Conservation (phyloP, 2,888 invertebrate species). For the Leptothorax acervorum region DNA sequence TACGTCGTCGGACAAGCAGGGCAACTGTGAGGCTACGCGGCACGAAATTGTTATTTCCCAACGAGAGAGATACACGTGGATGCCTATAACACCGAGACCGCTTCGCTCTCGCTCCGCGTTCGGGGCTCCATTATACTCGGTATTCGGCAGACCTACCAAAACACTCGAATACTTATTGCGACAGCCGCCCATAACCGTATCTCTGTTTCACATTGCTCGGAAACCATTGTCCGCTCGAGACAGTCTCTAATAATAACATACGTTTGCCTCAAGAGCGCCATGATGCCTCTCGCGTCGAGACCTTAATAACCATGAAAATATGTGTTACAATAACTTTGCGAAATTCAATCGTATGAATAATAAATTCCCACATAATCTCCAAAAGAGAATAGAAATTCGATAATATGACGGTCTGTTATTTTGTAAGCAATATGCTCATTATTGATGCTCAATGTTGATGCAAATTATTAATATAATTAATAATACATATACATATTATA, state of each 20-base stretch:
- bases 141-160: conserved; percentile 78
- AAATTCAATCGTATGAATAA: conserved; percentile 13
- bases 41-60: conserved; percentile 67
- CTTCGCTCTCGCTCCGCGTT: conserved; percentile 66
- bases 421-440: background rate
- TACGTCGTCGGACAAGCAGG: background rate
- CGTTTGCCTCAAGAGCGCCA: conserved; percentile 54
- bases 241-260: conserved; percentile 63
- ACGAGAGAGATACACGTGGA: conserved; percentile 58
- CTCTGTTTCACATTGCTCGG: conserved; percentile 75
- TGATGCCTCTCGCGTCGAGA: conserved; percentile 51
- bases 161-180: conserved; percentile 78
- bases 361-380: background rate
- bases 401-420: background rate
- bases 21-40: background rate
- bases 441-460: background rate
- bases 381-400: background rate
- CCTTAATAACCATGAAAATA: conserved; percentile 40
- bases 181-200: conserved; percentile 78
- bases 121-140: conserved; percentile 65
- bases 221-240: conserved; percentile 55
- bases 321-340: conserved; percentile 43
- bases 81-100: conserved; percentile 61
- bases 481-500: background rate
- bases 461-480: conserved; percentile 2